Evolutionary conservation across 2,888 invertebrate species (phyloP).

Genomic region (Brachynemurus nebulosus): DNA sequence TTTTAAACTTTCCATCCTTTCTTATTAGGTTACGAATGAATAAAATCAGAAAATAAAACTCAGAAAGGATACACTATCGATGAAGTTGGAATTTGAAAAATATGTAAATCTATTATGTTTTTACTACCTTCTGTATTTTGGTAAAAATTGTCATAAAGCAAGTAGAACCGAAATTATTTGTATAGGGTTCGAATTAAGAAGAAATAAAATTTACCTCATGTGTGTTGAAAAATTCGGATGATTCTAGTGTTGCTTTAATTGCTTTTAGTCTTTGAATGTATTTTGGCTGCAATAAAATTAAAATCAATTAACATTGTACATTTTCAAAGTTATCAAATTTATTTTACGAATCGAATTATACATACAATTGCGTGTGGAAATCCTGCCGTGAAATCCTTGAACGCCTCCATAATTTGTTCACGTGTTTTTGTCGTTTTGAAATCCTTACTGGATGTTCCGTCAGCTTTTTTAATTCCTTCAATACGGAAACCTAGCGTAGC

Average conservation of each 20-base stretch:
- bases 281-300: conserved; percentile 47
- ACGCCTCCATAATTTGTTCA: conserved; percentile 66
- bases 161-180: too few species aligned
- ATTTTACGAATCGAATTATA: conserved; percentile 18
- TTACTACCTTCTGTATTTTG: too few species aligned
- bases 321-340: background rate
- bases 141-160: too few species aligned
- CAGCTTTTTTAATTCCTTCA: conserved; percentile 82
- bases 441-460: conserved; percentile 86
- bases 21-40: too few species aligned
- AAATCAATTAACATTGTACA: conserved; percentile 32
- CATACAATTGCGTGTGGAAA: conserved; percentile 68
- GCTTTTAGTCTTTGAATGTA: conserved; percentile 75
- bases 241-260: conserved; percentile 68
- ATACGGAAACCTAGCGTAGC: conserved; percentile 91
- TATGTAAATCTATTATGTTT: too few species aligned
- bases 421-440: conserved; percentile 86
- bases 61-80: too few species aligned
- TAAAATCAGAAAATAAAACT: too few species aligned
- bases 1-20: too few species aligned
- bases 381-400: conserved; percentile 66
- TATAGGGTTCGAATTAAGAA: too few species aligned
- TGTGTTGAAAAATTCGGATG: conserved; percentile 77
- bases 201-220: conserved; percentile 69
- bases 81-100: too few species aligned